Conservation (phyloP, 2,113 vertebrate genomes). For the Neogale vison region DNA sequence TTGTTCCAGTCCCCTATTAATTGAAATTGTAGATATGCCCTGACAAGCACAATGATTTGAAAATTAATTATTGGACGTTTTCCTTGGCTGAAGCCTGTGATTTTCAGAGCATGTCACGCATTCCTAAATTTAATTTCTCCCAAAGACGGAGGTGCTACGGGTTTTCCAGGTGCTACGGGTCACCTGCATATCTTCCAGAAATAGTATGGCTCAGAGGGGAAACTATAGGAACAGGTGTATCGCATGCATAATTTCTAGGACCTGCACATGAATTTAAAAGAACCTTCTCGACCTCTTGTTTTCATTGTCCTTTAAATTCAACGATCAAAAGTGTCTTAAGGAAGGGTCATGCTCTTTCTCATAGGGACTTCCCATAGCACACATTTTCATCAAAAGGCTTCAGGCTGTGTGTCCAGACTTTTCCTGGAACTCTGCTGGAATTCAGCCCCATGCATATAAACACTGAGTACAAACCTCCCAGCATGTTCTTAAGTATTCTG, state of each 20-base stretch:
- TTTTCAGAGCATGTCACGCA: background rate
- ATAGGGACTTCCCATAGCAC: background rate
- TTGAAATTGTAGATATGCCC: background rate
- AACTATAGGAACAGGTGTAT: background rate
- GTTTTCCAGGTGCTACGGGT: too few relatives aligned
- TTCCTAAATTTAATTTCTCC: background rate
- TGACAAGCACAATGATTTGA: background rate
- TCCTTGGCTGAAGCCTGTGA: too few relatives aligned
- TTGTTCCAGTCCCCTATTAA: background rate
- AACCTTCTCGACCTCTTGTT: background rate
- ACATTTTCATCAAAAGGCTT: accelerated
- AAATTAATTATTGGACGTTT: background rate
- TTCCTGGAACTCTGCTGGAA: accelerated
- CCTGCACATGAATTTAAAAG: background rate
- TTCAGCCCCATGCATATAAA: accelerated
- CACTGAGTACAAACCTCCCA: accelerated
- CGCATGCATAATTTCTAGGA: background rate
- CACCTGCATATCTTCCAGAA: too few relatives aligned
- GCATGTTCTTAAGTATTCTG: background rate
- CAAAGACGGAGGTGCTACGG: accelerated
- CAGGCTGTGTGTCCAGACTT: accelerated
- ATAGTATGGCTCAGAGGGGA: background rate
- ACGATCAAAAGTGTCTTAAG: accelerated
- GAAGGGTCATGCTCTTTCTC: background rate
- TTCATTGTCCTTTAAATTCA: background rate